A percentile compares a stretch with the other conserved stretches of the same genome.
phyloP scores from a whole-genome alignment of 2,113 vertebrate genomes.

The Dolichallabes microphthalmus region DNA sequence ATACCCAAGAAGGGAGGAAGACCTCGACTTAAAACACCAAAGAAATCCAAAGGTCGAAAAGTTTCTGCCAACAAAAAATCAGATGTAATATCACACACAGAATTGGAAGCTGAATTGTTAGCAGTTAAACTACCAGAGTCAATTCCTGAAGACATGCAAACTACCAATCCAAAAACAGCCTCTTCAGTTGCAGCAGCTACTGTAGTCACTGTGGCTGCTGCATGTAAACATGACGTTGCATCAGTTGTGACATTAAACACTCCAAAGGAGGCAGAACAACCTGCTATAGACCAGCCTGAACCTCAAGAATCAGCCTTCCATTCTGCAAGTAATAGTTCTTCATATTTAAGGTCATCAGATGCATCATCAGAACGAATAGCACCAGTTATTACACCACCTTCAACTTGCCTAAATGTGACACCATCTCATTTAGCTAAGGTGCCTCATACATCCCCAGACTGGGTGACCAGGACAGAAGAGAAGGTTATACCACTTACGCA shows the following conservation, averaged over 20 bases:
- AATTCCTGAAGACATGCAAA: conserved; percentile 74
- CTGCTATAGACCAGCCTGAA: conserved; percentile 75
- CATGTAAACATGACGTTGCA: conserved; percentile 71
- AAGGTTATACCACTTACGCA: conserved; percentile 75
- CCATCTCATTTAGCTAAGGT: conserved; percentile 62
- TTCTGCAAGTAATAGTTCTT: conserved; percentile 63
- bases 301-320: conserved; percentile 78
- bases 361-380: conserved; percentile 54
- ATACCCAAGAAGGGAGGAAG: conserved; percentile 80
- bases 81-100: conserved; percentile 48
- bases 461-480: conserved; percentile 86
- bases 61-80: conserved; percentile 75
- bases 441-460: conserved; percentile 73
- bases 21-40: conserved; percentile 76
- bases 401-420: conserved; percentile 69
- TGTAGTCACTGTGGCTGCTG: conserved; percentile 73
- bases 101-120: conserved; percentile 65
- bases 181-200: conserved; percentile 62
- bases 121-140: conserved; percentile 73
- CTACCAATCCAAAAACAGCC: conserved; percentile 68
- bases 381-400: conserved; percentile 55
- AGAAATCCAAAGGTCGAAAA: conserved; percentile 79
- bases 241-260: conserved; percentile 70
- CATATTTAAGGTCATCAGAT: conserved; percentile 62
- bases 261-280: conserved; percentile 77